Percentiles rank a stretch among this genome's conserved stretches.
Conservation (phyloP, 2,888 invertebrate genomes). For the Campoletis raptor region DNA sequence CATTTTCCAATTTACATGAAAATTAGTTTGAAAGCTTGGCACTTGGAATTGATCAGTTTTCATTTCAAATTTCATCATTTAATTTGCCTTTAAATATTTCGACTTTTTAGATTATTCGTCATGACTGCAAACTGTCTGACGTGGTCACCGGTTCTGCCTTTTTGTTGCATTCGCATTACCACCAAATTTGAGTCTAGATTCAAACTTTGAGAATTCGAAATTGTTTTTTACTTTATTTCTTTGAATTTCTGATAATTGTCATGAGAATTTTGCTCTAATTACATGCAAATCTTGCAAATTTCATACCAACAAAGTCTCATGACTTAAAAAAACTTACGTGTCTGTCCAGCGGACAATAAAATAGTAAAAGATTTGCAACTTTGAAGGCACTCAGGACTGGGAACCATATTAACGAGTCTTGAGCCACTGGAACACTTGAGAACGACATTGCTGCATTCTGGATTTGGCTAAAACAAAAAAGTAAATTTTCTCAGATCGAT, state of each 20-base stretch:
- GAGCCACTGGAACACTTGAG: conserved; percentile 90
- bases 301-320: not conserved
- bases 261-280: not conserved
- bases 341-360: conserved; percentile 89
- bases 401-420: conserved; percentile 90
- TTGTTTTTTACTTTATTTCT: too few species aligned
- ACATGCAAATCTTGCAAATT: not conserved
- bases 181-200: too few species aligned
- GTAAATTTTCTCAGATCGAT: conserved; percentile 15
- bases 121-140: too few species aligned
- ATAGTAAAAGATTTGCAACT: conserved; percentile 91
- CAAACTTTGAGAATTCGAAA: too few species aligned
- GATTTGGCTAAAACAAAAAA: conserved; percentile 87
- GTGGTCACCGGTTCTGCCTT: too few species aligned
- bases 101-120: too few species aligned
- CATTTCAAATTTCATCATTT: too few species aligned
- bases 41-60: too few species aligned
- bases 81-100: too few species aligned
- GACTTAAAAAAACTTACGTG: conserved; percentile 87
- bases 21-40: too few species aligned
- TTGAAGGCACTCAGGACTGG: conserved; percentile 91
- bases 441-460: conserved; percentile 93
- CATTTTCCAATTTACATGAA: not conserved
- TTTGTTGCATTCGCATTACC: too few species aligned
- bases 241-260: not conserved